Evolutionary conservation across 2,797 vertebrate genomes (phyloP).

Genomic region (Synaphobranchus kaupii): DNA sequence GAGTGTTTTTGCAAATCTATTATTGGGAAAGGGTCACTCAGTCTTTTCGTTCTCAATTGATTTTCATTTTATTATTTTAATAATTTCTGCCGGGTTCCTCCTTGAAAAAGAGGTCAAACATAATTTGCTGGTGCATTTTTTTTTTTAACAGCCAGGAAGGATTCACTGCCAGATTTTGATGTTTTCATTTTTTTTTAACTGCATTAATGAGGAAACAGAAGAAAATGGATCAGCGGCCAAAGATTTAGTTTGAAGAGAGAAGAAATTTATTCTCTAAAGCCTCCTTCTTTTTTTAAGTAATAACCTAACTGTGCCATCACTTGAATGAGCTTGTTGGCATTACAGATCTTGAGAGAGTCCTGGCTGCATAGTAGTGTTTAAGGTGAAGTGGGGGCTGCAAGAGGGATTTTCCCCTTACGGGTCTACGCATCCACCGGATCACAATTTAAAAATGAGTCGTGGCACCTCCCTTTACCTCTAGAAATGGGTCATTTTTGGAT

Average conservation of each 20-base stretch:
- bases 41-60: neutral
- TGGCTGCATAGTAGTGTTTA: neutral
- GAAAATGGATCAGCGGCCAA: neutral
- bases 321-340: neutral
- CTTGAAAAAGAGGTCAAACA: neutral
- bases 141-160: neutral
- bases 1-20: neutral
- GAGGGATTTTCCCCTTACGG: neutral
- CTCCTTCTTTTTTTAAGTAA: neutral
- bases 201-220: neutral
- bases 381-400: neutral
- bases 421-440: neutral
- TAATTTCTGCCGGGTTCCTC: neutral
- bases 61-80: neutral
- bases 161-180: neutral
- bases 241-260: neutral
- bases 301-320: neutral
- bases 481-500: slow-evolving; percentile 47
- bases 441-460: slow-evolving; percentile 25
- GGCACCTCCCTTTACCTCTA: slow-evolving; percentile 31
- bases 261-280: neutral
- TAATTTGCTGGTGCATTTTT: neutral
- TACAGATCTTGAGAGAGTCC: neutral
- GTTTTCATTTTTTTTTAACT: neutral
- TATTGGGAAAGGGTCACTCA: neutral